These are phyloP conservation scores for Pectinophora gossypiella DNA, from an alignment of 1,140 invertebrate species.

Conservation along the genomic window DNA sequence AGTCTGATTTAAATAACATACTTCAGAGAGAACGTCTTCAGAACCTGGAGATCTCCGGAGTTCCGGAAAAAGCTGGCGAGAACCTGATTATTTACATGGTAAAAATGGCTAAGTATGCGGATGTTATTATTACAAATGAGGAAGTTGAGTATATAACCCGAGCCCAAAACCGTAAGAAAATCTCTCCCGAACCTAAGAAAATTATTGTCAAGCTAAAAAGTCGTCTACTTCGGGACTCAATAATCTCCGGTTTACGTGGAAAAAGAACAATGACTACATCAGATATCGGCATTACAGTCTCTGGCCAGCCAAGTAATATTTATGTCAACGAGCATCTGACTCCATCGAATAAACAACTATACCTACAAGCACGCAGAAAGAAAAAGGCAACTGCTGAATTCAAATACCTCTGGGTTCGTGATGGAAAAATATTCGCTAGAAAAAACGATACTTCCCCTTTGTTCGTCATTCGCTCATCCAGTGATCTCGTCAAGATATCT, in stretches of 20 bases:
- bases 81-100: background rate
- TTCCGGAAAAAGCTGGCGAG: background rate
- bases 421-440: background rate
- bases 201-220: background rate
- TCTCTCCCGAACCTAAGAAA: background rate
- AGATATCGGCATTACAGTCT: background rate
- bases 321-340: conserved; percentile 3
- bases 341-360: background rate
- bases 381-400: too few relatives aligned
- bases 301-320: background rate
- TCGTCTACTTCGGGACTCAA: background rate
- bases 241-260: background rate
- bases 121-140: background rate
- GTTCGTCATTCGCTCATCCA: background rate
- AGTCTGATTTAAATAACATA: background rate
- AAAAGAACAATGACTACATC: background rate
- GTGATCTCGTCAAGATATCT: background rate
- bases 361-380: background rate
- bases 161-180: background rate
- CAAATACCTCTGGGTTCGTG: background rate
- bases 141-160: background rate
- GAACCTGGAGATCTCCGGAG: background rate
- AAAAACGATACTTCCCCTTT: background rate
- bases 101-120: background rate
- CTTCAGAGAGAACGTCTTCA: background rate